Evolutionary conservation across 2,888 invertebrate genomes (phyloP), one percentile per base, ranked within the genome.

Genomic region (Latheticus oryzae): DNA sequence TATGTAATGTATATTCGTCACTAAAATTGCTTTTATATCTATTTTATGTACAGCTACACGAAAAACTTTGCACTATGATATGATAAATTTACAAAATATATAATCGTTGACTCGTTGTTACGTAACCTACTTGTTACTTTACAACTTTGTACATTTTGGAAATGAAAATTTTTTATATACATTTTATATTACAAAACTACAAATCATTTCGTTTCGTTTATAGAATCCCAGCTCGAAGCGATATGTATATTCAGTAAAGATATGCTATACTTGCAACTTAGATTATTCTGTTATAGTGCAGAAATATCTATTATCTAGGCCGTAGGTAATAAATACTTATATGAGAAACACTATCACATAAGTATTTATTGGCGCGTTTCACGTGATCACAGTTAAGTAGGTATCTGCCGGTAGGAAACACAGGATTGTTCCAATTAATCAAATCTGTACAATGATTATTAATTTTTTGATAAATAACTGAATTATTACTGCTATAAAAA

Each of bases 211-310:
- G 43, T 33, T 57, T 58, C 51, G 17, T 45, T 56, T 59, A 69
- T 70, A 71, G 71, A 75, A 75, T 77, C 76, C 78, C 78, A 78
- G 78, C 78, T 76, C 72, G 64, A 77, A 78, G 78, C 78, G 79
- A 79, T 79, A 79, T 79, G 79, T 78, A 76, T 79, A 72, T 74
- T 73, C 68, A 63, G 60, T 72, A 71, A 60, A 73, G 75, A 75
- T 75, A 74, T 75, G 75, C 69, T 70, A 71, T 63, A 67, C 19
- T 63, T 60, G 57, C 60, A 48, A 45, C 42, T 45, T 38, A 56
- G 19, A 35, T 53, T 38, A 43, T 35, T 24, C 54, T 43, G 33
- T 60, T 24, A 17, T 28, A 53, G 56, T 57, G 56, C 60, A 60
- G 33, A 50, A 43, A 54, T 61, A 53, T 50, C 54, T 54, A 53